phyloP scores from a whole-genome alignment of 1,140 invertebrate species.

The Drosophila repleta region DNA sequence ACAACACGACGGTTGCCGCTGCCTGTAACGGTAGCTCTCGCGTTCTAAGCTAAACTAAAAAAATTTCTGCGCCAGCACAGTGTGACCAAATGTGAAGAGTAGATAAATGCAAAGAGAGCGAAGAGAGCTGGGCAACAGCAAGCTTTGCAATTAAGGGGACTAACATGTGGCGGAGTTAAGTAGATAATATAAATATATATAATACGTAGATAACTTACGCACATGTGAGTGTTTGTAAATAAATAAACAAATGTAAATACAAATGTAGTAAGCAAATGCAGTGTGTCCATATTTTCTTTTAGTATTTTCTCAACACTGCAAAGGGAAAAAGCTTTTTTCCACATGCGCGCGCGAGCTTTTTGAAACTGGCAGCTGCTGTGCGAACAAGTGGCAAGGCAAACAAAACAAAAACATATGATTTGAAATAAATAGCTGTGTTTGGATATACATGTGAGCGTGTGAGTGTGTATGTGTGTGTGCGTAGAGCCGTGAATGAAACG shows the following conservation, averaged over 20 bases:
- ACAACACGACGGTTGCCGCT: slow-evolving; percentile 59
- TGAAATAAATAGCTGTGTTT: slow-evolving; percentile 18
- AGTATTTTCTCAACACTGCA: slow-evolving; percentile 33
- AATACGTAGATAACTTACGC: no score
- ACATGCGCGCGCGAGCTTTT: slow-evolving; percentile 14
- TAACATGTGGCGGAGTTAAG: background rate
- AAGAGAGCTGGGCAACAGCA: background rate
- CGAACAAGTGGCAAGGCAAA: slow-evolving; percentile 73
- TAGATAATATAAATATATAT: background rate
- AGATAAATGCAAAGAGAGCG: slow-evolving; percentile 16
- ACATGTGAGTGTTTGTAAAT: background rate
- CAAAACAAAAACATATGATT: slow-evolving; percentile 78
- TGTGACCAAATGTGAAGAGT: slow-evolving; percentile 41
- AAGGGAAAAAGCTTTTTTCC: slow-evolving; percentile 12
- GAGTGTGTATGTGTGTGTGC: slow-evolving; percentile 10
- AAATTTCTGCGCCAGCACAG: slow-evolving; percentile 36
- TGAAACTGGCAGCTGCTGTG: slow-evolving; percentile 39
- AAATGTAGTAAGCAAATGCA: background rate
- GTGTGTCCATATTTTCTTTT: slow-evolving; percentile 9
- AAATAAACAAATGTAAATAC: background rate
- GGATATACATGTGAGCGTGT: no score
- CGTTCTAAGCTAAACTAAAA: slow-evolving; percentile 80
- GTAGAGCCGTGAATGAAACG: slow-evolving; percentile 18
- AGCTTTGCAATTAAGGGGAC: slow-evolving; percentile 4
- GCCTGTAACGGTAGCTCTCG: slow-evolving; percentile 61